Percentiles rank a stretch among this genome's conserved stretches.
Conservation (phyloP, 2,797 vertebrate genomes). For the Anisognathus igniventris region DNA sequence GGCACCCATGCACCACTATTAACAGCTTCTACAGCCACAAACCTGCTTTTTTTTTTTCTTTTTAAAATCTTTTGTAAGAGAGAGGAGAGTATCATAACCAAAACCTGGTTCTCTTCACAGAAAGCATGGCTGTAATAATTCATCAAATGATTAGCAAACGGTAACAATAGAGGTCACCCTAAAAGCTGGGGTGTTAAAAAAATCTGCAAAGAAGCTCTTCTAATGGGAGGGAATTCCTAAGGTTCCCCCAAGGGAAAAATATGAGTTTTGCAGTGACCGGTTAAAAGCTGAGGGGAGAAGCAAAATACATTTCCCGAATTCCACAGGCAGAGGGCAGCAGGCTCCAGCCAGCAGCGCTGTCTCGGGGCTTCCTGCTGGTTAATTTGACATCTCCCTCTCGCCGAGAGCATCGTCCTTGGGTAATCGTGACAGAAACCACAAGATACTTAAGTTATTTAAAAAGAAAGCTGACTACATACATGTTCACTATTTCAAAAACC, state of each 20-base stretch:
- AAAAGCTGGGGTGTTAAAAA: neutral
- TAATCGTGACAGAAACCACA: neutral
- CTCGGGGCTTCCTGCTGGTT: neutral
- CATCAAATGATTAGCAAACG: neutral
- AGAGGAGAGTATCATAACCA: neutral
- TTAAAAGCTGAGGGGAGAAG: neutral
- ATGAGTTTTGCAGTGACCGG: neutral
- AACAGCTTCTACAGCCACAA: neutral
- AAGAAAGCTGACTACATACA: neutral
- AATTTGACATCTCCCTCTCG: neutral
- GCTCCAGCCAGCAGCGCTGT: slow-evolving; percentile 38
- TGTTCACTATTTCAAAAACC: neutral
- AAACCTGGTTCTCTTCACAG: neutral
- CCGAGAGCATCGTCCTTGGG: neutral
- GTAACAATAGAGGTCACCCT: neutral
- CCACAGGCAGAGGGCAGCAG: slow-evolving; percentile 76
- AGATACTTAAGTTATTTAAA: neutral
- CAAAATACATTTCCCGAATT: slow-evolving; percentile 29
- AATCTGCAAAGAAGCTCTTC: neutral
- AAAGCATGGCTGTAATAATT: neutral
- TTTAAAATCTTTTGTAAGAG: neutral
- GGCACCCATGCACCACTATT: neutral
- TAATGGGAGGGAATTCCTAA: neutral
- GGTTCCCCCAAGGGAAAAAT: neutral
- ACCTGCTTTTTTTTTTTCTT: neutral